A percentile compares a stretch with the other conserved stretches of the same genome.
These are phyloP conservation scores for Digitonthophagus gazella DNA, from an alignment of 2,888 invertebrate species.

Conservation along the genomic window DNA sequence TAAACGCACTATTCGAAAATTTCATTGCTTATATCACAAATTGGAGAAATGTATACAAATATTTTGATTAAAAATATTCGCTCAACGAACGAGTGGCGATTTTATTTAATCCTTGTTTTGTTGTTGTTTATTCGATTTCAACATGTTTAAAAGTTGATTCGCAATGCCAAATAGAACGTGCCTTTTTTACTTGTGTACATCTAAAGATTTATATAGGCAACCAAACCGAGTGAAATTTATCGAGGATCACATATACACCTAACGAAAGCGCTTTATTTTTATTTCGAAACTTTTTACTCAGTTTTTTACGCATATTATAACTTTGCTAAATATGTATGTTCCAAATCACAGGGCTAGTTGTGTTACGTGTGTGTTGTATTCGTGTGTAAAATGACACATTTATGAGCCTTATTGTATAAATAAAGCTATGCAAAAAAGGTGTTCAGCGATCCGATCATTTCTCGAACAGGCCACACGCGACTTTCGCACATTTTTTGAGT, in stretches of 20 bases:
- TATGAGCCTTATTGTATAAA: background rate
- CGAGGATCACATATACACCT: background rate
- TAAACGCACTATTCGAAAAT: conserved; percentile 5
- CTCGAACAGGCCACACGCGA: background rate
- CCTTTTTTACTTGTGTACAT: too few species aligned
- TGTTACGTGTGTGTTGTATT: background rate
- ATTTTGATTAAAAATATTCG: conserved; percentile 35
- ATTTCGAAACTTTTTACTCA: conserved; percentile 3
- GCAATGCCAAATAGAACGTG: background rate
- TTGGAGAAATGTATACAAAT: conserved; percentile 30
- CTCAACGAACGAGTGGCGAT: background rate
- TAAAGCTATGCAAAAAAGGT: background rate
- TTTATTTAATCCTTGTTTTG: background rate
- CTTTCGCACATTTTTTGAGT: background rate
- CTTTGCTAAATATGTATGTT: conserved; percentile 8
- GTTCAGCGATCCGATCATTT: background rate
- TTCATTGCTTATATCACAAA: conserved; percentile 31
- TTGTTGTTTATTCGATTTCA: background rate
- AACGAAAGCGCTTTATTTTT: background rate
- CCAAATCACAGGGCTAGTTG: background rate
- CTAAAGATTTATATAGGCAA: background rate
- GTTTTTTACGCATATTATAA: conserved; percentile 14
- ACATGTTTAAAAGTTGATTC: too few species aligned
- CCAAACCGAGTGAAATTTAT: background rate
- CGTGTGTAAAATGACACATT: background rate